Evolutionary conservation across 2,797 vertebrate species (phyloP), one percentile per base, ranked within the genome.

Genomic region (Acestrorhynchus altus): DNA sequence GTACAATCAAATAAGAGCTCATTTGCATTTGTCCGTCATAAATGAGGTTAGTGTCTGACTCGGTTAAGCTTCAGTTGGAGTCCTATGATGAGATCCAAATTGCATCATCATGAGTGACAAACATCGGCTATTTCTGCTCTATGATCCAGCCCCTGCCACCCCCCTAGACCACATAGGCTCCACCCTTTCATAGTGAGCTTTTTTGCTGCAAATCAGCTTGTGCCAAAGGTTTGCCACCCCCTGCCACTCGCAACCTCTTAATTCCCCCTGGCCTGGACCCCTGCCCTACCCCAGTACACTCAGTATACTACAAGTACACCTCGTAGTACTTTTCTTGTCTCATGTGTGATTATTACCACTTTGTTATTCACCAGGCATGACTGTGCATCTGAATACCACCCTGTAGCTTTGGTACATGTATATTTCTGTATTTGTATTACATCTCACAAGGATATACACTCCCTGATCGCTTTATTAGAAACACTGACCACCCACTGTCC

Each of bases 251-350:
- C 60, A 84, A 74, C 28, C 16, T 5, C 24, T 1, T 54, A 24
- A 22, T 52, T 60, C 40, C 15, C 20, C 26, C 18, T 0, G 76
- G 42, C 60, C 54, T 74, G 69, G 39, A 39, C 78, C 60, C 56
- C 54, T 80, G 69, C 49, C 68, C 39, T 40, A 35, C 31, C 31
- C 52, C 9, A 85, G 88, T 90, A 89, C 84, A n/a, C n/a, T n/a
- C n/a, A n/a, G n/a, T n/a, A n/a, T n/a, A n/a, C n/a, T n/a, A n/a
- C n/a, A n/a, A n/a, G n/a, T n/a, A n/a, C n/a, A n/a, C n/a, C n/a
- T 88, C 78, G 86, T 92, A 72, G 90, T 87, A 91, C 91, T 59
- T 92, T 92, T 49, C 92, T 91, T 87, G 31, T 35, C 83, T 35
- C 31, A 72, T 63, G 60, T 46, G 66, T 61, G 57, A 69, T 63